phyloP scores from a whole-genome alignment of 92 coral and sea anemone species.

The Montipora capitata region DNA sequence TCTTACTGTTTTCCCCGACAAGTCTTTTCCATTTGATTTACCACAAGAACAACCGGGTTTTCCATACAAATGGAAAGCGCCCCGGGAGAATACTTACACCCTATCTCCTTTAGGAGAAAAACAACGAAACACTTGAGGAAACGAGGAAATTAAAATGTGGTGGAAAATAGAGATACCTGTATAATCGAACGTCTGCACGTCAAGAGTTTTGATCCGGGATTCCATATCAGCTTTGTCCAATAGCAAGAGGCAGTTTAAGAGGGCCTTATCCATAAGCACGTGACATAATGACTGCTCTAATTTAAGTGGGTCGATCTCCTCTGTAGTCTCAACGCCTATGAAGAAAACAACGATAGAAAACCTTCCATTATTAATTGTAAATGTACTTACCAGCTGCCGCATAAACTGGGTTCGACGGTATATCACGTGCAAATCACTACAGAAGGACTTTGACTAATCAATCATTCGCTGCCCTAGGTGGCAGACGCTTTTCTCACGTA shows the following conservation, averaged over 20 bases:
- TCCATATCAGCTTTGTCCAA: slow-evolving; percentile 98
- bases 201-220: slow-evolving; percentile 77
- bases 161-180: slow-evolving; percentile 38
- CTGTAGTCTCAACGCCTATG: slow-evolving; percentile 7
- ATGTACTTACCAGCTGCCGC: too few relatives aligned
- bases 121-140: too few relatives aligned
- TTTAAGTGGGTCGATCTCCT: slow-evolving; percentile 47
- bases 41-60: too few relatives aligned
- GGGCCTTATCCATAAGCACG: slow-evolving; percentile 97
- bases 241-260: slow-evolving; percentile 89
- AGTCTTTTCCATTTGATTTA: too few relatives aligned
- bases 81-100: too few relatives aligned
- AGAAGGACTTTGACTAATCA: not conserved
- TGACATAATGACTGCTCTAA: slow-evolving; percentile 95
- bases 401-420: not conserved
- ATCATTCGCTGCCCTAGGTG: not conserved
- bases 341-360: not conserved
- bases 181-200: slow-evolving; percentile 64
- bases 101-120: too few relatives aligned
- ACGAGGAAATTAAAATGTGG: too few relatives aligned
- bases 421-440: not conserved
- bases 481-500: too few relatives aligned
- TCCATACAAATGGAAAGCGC: too few relatives aligned
- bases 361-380: not conserved
- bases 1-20: too few relatives aligned